Evolutionary conservation across 2,113 vertebrate species (phyloP).

Genomic region (Saccopteryx bilineata): DNA sequence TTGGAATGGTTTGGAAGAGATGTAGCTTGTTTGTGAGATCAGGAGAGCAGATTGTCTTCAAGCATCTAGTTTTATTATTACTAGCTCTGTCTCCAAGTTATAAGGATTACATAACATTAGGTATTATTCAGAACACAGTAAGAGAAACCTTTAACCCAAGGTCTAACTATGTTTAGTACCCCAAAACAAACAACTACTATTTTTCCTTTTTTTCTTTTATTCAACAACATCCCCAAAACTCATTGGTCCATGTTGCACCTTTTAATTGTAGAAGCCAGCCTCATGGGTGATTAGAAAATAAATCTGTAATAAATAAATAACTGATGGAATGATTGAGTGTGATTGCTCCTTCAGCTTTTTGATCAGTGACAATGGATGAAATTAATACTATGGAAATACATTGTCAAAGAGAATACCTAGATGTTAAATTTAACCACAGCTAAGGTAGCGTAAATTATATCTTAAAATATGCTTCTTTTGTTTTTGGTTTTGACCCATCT

Average conservation of each 20-base stretch:
- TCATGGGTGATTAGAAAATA: slow-evolving; percentile 17
- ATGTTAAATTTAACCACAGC: neutral
- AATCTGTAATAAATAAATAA: slow-evolving; percentile 1
- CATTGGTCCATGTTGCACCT: neutral
- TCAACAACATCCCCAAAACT: neutral
- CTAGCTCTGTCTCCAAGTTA: neutral
- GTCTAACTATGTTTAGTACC: neutral
- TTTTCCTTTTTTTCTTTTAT: neutral
- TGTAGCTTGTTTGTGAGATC: neutral
- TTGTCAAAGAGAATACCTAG: neutral
- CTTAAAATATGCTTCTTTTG: neutral
- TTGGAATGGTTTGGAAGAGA: neutral
- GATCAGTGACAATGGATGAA: neutral
- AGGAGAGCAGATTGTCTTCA: neutral
- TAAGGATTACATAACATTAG: neutral
- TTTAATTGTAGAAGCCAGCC: neutral
- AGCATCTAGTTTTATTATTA: neutral
- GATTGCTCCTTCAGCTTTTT: neutral
- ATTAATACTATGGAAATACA: neutral
- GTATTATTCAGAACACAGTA: neutral
- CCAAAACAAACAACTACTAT: neutral
- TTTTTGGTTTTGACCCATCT: neutral
- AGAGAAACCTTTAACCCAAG: neutral
- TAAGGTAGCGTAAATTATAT: neutral
- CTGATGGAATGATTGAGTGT: neutral